Base-by-base conservation (phyloP, 2,888 invertebrate species). In the Tyria jacobaeae region DNA sequence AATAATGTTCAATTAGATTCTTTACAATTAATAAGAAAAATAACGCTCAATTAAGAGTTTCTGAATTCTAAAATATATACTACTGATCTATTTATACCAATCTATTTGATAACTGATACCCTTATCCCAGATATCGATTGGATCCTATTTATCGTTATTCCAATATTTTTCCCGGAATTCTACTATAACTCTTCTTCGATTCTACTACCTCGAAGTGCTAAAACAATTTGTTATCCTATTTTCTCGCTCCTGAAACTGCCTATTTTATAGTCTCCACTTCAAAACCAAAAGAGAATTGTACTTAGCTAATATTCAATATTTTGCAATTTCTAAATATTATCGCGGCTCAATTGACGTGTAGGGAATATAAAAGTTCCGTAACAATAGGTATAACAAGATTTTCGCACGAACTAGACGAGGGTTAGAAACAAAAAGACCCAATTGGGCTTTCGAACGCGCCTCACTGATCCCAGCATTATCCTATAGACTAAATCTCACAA, bases 381-480 rank as follows among this genome's bases (percentile, higher is more conserved):
- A 83, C 79, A 82, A 72, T 69, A 64, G 64, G 48, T 66, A 60
- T 68, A 76, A 89, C 87, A 85, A 87, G 89, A 89, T 89, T 89
- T 86, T 73, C 74, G 66, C 59, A 64, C 71, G 75, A 76, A 62
- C 78, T 78, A 82, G 80, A 73, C 71, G 64, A 70, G 73, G 85
- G 85, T 86, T 86, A 82, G 83, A 84, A 85, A 88, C 86, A 88
- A 87, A 56, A 86, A 82, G 82, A 84, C 81, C 78, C 84, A 87
- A 86, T 88, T 89, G 82, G 83, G 82, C 82, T 81, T 80, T 74
- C 76, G 71, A 84, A 78, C 78, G 76, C 81, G 84, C 84, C 80
- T 83, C 83, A 82, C 82, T 89, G 88, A 89, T 87, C 87, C 72
- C 76, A 64, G 78, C 78, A 83, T 83, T 84, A 87, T 85, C 84